Percentiles rank a stretch among this genome's conserved stretches.
Conservation (phyloP, 2,113 vertebrate genomes). For the Herpailurus yagouaroundi region DNA sequence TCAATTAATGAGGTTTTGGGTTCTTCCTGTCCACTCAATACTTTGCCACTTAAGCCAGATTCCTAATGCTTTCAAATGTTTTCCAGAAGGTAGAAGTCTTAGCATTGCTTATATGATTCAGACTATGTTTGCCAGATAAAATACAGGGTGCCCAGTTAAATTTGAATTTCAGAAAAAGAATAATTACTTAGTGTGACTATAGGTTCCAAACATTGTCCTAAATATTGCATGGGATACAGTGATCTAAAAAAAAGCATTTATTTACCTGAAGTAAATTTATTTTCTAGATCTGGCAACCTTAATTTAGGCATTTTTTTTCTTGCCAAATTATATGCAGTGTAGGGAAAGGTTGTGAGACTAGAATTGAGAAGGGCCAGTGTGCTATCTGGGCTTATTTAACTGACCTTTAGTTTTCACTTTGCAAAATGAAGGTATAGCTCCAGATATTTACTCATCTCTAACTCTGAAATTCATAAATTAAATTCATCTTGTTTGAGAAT, state of each 20-base stretch:
- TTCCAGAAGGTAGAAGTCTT: neutral
- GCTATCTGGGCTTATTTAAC: neutral
- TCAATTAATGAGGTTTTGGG: neutral
- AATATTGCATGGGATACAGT: neutral
- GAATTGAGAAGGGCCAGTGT: neutral
- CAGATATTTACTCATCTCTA: neutral
- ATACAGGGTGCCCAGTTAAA: neutral
- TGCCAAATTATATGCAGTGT: neutral
- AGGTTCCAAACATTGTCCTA: neutral
- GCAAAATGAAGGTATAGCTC: neutral
- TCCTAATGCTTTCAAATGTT: neutral
- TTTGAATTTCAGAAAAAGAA: neutral
- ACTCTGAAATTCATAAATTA: neutral
- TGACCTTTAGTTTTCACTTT: neutral
- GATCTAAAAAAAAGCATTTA: neutral
- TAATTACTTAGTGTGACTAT: neutral
- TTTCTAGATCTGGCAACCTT: neutral
- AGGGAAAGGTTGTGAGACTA: neutral
- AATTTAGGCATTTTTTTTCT: neutral
- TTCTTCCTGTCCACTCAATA: neutral
- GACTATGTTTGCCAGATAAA: neutral
- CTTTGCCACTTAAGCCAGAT: neutral
- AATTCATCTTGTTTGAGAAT: neutral
- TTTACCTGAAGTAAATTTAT: conserved; percentile 26
- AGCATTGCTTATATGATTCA: neutral